Base-by-base conservation (phyloP, 2,888 invertebrate genomes). In the Xanthia icteritia region DNA sequence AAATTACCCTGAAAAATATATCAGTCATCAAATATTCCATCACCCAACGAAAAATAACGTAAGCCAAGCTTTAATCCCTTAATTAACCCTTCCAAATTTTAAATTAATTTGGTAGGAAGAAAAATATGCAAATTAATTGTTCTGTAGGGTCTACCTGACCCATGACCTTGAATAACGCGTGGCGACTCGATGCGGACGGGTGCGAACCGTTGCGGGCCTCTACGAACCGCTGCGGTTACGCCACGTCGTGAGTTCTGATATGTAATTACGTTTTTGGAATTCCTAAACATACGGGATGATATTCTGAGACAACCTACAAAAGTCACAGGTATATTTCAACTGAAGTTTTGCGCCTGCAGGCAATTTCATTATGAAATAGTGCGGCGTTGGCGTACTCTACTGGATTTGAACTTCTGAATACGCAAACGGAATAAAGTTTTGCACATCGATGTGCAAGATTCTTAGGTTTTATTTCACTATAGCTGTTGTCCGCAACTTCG, bases 91-190 rank as follows among this genome's bases (percentile, higher is more conserved):
- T 70, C 54, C 60, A 69, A 87, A 84, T 86, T 88, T 83, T 77
- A 76, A 89, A 89, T 89, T 84, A 83, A 89, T 83, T 79, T 79
- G 70, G 76, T 71, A 66, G 64, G 65, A 74, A 86, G 87, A 86
- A 89, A 89, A 89, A 89, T 86, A 89, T 89, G 85, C 81, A 86
- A 89, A 90, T 89, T 83, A 89, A 88, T 85, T 81, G 83, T 80
- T 80, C 54, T 75, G 74, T 48, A 20, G 73, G 81, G 81, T 74
- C 78, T 70, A 81, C 77, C 79, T 89, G 83, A 85, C 78, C 88
- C 71, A 13, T 63, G 39, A 36, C 67, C 78, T 75, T 79, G 80
- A 83, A 80, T 83, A 71, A 83, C 79, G 74, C 65, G 77, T 64
- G 73, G 74, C 39, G 42, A 58, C 39, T 58, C 64, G 73, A 15